phyloP scores from a whole-genome alignment of 2,888 invertebrate genomes.

The Drosophila picticornis region DNA sequence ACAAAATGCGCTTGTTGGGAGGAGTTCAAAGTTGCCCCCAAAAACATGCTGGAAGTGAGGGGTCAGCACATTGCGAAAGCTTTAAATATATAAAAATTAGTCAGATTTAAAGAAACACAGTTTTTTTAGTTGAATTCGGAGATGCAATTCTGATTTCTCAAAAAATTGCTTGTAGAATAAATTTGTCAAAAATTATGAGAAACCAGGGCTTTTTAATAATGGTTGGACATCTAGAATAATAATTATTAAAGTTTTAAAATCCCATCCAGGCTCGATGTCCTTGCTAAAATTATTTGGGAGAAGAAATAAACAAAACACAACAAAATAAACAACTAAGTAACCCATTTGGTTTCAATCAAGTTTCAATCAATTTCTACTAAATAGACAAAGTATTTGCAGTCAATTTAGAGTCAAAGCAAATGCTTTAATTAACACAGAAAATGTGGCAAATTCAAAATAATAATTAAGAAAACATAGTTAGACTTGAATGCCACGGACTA shows the following conservation, averaged over 20 bases:
- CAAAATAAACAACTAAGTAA: background rate
- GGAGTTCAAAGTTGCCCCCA: background rate
- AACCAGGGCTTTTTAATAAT: background rate
- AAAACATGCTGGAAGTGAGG: background rate
- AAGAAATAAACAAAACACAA: background rate
- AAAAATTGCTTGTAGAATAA: no score
- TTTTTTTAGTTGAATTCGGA: no score
- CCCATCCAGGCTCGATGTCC: background rate
- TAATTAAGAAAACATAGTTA: background rate
- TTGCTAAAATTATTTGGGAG: background rate
- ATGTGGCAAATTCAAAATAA: background rate
- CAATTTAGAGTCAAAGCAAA: background rate
- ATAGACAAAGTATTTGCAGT: background rate
- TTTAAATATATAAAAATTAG: background rate
- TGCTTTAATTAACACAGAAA: background rate
- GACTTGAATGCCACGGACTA: background rate
- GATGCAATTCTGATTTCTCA: background rate
- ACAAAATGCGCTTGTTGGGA: background rate
- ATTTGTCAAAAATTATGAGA: background rate
- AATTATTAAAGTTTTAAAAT: background rate
- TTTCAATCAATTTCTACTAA: background rate
- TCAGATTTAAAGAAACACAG: background rate
- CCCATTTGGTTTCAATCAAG: background rate
- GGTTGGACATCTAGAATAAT: fast-evolving
- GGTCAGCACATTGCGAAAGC: background rate